Evolutionary conservation across 2,113 vertebrate species (phyloP), one percentile per base, ranked within the genome.

Genomic region (Ahaetulla prasina): DNA sequence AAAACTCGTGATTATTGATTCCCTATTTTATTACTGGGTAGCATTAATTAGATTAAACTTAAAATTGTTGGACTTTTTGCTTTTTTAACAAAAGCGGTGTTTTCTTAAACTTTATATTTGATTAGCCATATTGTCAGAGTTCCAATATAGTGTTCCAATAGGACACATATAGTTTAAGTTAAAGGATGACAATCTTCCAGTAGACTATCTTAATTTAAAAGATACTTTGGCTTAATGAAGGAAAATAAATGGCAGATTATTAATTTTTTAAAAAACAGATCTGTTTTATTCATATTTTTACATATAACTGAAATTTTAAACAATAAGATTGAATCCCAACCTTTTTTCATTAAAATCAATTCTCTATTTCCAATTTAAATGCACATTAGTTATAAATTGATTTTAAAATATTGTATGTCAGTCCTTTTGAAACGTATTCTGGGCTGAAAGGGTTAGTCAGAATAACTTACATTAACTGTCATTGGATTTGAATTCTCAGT

Each of bases 71-170:
- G 50, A 30, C 10, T 52, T 54, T 88, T 43, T 68, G 0, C 92
- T 95, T 95, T 94, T 47, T 0, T 1, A 94, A 95, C 94, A 11
- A 10, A 94, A 96, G 94, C 16, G 2, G 25, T 49, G 87, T 57
- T 88, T 54, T 16, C 27, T 12, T 85, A 57, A 89, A 27, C 23
- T 60, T 18, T 60, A 47, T 49, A 35, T 63, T 68, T 90, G 8
- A 30, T 2, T n/a, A 35, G 2, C 43, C 18, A 50, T 47, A 50
- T 50, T 53, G 52, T 53, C 14, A 53, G 52, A 14, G 14, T 53
- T 53, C 52, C 14, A 53, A 16, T 53, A 16, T 53, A 53, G 12
- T 53, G 52, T 16, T 53, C 52, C 52, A 53, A 53, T 12, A 53
- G 52, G 52, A 53, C 14, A 53, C 12, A 16, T 12, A 49, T 20